Conservation (phyloP, 2,113 vertebrate species). For the Malurus cyaneus region DNA sequence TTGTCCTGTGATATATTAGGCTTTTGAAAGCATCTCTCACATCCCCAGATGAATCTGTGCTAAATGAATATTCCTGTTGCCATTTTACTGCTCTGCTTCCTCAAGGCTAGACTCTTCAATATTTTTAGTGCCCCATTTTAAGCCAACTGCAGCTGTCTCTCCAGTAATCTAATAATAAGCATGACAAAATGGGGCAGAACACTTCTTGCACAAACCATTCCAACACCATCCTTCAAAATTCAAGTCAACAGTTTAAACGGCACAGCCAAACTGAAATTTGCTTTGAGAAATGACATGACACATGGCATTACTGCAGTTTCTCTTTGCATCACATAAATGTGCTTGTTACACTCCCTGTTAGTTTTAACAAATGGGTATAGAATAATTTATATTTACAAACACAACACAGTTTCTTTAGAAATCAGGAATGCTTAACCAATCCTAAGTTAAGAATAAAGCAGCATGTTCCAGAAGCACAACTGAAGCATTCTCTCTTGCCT, state of each 20-base stretch:
- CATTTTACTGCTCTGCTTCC: constrained; percentile 10
- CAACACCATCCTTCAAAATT: not conserved
- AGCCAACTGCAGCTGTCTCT: not conserved
- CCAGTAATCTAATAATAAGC: not conserved
- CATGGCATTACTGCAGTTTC: not conserved
- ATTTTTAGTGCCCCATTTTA: constrained; percentile 5
- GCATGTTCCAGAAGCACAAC: not conserved
- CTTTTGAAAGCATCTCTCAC: not conserved
- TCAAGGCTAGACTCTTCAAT: not conserved
- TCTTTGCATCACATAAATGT: not conserved
- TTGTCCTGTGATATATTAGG: not conserved
- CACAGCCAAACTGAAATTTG: not conserved
- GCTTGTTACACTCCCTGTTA: not conserved
- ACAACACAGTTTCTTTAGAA: not conserved
- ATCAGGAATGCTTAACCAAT: not conserved
- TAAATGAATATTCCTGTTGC: constrained; percentile 12
- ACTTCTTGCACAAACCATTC: not conserved
- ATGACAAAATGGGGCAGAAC: not conserved
- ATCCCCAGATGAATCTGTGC: not conserved
- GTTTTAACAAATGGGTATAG: not conserved
- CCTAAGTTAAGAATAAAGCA: not conserved
- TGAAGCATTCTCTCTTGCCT: not conserved
- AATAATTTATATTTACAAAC: not conserved
- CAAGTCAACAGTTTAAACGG: not conserved
- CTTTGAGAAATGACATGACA: not conserved